Evolutionary conservation across 2,797 vertebrate genomes (phyloP).

Genomic region (Pagetopsis macropterus): DNA sequence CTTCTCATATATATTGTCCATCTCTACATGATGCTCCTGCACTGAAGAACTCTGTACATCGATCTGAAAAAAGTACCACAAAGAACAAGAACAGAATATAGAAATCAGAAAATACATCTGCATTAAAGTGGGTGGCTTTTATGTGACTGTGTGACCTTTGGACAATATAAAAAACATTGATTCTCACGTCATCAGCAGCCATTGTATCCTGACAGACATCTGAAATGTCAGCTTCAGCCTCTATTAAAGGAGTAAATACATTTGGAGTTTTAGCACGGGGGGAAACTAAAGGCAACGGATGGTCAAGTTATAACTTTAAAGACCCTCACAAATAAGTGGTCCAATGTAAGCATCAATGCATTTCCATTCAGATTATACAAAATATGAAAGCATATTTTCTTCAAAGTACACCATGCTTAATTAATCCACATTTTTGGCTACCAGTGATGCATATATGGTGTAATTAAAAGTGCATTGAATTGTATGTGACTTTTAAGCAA

Average conservation of each 20-base stretch:
- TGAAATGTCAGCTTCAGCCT: not conserved
- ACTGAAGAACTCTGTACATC: fast-evolving
- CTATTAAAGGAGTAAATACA: conserved; percentile 26
- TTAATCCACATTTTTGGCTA: not conserved
- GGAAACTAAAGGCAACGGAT: not conserved
- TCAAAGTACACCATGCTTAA: not conserved
- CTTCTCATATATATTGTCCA: fast-evolving
- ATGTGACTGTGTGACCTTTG: not conserved
- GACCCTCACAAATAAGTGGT: no score
- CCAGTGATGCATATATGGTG: not conserved
- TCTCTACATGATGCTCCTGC: fast-evolving
- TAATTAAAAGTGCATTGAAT: not conserved
- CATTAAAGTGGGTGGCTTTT: not conserved
- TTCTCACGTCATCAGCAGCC: fast-evolving
- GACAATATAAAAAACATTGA: not conserved
- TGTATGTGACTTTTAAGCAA: not conserved
- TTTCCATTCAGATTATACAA: not conserved
- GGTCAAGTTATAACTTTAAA: not conserved
- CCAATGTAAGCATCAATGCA: not conserved
- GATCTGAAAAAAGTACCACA: conserved; percentile 27
- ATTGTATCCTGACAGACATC: not conserved
- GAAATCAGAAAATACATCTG: not conserved
- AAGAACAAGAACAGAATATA: not conserved
- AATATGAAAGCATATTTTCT: no score
- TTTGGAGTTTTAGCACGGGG: not conserved